Evolutionary conservation across 2,888 invertebrate species (phyloP), one percentile per base, ranked within the genome.

Genomic region (Aporophyla nigra): DNA sequence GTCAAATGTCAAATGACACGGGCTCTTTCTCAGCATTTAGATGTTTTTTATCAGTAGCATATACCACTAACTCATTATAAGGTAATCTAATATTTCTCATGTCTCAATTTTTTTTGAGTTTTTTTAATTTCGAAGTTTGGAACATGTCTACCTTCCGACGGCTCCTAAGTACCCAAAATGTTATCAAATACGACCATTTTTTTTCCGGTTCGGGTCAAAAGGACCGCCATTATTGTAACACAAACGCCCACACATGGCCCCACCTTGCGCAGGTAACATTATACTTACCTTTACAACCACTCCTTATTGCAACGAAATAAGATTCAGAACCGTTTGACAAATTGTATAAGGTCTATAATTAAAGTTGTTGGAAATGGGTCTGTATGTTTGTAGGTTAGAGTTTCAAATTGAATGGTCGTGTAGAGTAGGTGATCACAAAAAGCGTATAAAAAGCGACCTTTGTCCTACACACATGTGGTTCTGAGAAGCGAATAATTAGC

Each of bases 391-490:
- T 0, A 1, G 0, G 0, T 12, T 83, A 86, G 40, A 56, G 68
- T 80, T 83, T 61, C 51, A 71, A 70, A 40, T 84, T 51, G 40
- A 74, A 62, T 74, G 70, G 21, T 14, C 4, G n/a, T 70, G 43
- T 74, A 27, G 68, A 76, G 72, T 85, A 86, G 86, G 80, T 88
- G 85, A 83, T 68, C 66, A 85, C 83, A 89, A 89, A 90, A 90
- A 89, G 82, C 70, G 68, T 80, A 83, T 91, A 91, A 92, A 93
- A 93, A 91, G 89, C 86, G 88, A 89, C 88, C 91, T 91, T 91
- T 92, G 93, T 92, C 80, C 78, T 73, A 86, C 86, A 85, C 90
- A 92, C 90, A 92, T 94, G 93, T 93, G 91, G 87, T 87, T 94
- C 93, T 81, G 74, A 88, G 93, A 94, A 94, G 82, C 80, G 81